Evolutionary conservation across 2,797 vertebrate genomes (phyloP).

Genomic region (Fundulus diaphanus): DNA sequence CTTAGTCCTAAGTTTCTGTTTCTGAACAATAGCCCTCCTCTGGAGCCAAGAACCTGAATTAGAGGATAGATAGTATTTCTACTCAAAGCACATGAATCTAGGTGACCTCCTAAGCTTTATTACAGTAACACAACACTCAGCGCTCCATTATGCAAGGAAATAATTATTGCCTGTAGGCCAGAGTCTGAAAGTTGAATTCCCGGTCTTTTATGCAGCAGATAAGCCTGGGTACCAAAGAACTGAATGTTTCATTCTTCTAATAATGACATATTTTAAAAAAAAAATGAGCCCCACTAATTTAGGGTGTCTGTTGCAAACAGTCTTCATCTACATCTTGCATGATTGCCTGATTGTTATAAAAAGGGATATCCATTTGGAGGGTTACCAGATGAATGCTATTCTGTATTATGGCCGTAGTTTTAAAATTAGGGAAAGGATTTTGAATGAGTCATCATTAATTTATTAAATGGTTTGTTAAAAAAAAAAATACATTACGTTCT

Average conservation of each 20-base stretch:
- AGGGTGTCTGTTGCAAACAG: not conserved
- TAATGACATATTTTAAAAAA: constrained; percentile 6
- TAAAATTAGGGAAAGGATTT: not conserved
- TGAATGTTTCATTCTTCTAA: not conserved
- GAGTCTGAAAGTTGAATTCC: constrained; percentile 14
- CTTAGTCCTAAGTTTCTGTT: not conserved
- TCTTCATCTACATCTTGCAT: not conserved
- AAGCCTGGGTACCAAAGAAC: constrained; percentile 14
- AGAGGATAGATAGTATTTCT: constrained; percentile 27
- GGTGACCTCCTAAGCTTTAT: constrained; percentile 40
- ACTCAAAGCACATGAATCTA: constrained; percentile 18
- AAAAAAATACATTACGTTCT: not conserved
- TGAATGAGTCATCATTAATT: not conserved
- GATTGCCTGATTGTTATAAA: not conserved
- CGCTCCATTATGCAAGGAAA: constrained; percentile 24
- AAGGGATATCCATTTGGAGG: not conserved
- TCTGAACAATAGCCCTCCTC: constrained; percentile 11
- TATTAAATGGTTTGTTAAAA: not conserved
- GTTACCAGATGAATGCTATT: not conserved
- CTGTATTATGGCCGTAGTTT: not conserved
- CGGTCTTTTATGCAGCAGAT: constrained; percentile 7
- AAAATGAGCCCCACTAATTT: not conserved
- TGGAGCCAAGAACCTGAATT: constrained; percentile 20
- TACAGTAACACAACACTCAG: constrained; percentile 29
- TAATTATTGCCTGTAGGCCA: constrained; percentile 17